phyloP scores from a whole-genome alignment of 2,888 invertebrate species.

The Lasius platythorax region DNA sequence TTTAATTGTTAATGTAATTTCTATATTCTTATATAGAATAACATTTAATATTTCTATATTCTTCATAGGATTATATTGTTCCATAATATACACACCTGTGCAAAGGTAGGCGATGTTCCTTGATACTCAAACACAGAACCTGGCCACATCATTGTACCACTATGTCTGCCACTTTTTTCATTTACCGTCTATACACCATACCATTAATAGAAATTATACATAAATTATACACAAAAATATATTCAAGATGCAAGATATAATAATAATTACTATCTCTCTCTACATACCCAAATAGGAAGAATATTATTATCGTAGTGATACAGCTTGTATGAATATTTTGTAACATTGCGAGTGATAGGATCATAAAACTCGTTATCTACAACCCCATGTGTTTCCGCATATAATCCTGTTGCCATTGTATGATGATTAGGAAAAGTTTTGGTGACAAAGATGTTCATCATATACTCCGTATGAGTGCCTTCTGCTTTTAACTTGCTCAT shows the following conservation, averaged over 20 bases:
- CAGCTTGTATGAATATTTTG: slow-evolving; percentile 83
- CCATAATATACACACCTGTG: slow-evolving; percentile 67
- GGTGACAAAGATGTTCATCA: slow-evolving; percentile 89
- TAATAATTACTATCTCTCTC: not conserved
- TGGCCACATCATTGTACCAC: slow-evolving; percentile 92
- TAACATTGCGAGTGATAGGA: slow-evolving; percentile 81
- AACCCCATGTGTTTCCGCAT: slow-evolving; percentile 90
- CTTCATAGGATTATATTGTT: not conserved
- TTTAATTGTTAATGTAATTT: slow-evolving; percentile 12
- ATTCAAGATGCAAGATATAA: not conserved
- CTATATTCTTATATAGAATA: not conserved
- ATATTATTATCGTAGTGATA: slow-evolving; percentile 88
- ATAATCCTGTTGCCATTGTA: slow-evolving; percentile 90
- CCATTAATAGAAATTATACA: slow-evolving; percentile 18
- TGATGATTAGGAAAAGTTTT: slow-evolving; percentile 93
- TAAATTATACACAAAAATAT: not conserved
- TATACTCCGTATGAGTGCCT: slow-evolving; percentile 88
- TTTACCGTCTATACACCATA: slow-evolving; percentile 87
- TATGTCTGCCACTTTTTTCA: slow-evolving; percentile 87
- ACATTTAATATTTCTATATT: not conserved
- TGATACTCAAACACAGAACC: slow-evolving; percentile 88
- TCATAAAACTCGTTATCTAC: slow-evolving; percentile 89
- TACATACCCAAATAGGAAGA: slow-evolving; percentile 88
- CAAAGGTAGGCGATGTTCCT: slow-evolving; percentile 86
- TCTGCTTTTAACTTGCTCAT: slow-evolving; percentile 87